A percentile compares a stretch with the other conserved stretches of the same genome.
Evolutionary conservation across 2,113 vertebrate species (phyloP).

Genomic region (Deroptyus accipitrinus): DNA sequence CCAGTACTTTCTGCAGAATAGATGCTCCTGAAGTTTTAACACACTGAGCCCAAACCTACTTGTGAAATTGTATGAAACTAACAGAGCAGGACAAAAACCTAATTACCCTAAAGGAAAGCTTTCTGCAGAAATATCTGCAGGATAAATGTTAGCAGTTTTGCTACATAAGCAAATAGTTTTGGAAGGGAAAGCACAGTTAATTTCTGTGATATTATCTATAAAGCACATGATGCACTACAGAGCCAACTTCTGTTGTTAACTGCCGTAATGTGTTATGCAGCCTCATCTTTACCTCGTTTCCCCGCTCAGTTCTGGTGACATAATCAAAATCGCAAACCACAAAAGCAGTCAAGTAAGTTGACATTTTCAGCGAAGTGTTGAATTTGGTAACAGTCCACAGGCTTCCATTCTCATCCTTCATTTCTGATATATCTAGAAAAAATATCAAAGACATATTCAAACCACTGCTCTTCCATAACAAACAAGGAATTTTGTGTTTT

Average conservation of each 20-base stretch:
- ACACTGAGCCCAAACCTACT: not conserved
- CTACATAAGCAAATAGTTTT: not conserved
- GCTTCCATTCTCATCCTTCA: slow-evolving; percentile 70
- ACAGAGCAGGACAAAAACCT: not conserved
- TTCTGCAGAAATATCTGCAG: not conserved
- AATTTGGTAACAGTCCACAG: slow-evolving; percentile 76
- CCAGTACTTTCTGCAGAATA: not conserved
- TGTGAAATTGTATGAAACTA: not conserved
- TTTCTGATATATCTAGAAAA: slow-evolving; percentile 71
- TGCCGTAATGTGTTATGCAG: not conserved
- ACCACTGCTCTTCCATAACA: not conserved
- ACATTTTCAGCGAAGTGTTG: slow-evolving; percentile 75
- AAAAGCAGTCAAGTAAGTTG: slow-evolving; percentile 80
- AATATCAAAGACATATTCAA: not conserved
- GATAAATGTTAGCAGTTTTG: not conserved
- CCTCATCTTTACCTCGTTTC: slow-evolving; percentile 73
- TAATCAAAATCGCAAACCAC: slow-evolving; percentile 74
- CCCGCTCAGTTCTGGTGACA: slow-evolving; percentile 67
- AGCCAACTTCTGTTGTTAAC: not conserved
- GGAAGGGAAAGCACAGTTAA: not conserved
- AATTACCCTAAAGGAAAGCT: not conserved
- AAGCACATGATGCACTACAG: not conserved
- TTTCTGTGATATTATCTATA: not conserved
- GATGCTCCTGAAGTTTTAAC: not conserved
- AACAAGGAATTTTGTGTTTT: not conserved